Evolutionary conservation across 2,797 vertebrate species (phyloP).

Genomic region (Lutjanus argentimaculatus): DNA sequence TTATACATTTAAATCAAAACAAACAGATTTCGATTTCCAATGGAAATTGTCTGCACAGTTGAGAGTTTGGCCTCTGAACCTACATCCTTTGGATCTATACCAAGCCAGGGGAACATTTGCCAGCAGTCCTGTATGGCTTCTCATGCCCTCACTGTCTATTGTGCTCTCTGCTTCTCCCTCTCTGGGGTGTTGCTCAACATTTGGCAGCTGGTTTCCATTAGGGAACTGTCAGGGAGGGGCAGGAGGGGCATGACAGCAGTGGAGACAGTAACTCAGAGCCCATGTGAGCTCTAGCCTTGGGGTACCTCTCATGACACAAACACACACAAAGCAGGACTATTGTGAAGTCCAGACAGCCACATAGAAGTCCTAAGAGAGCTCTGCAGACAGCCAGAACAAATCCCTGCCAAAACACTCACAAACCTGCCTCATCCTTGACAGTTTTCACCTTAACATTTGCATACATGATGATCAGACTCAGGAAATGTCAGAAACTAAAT

Average conservation of each 20-base stretch:
- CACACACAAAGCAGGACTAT: constrained; percentile 33
- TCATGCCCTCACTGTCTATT: constrained; percentile 47
- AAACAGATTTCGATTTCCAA: neutral
- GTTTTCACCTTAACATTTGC: neutral
- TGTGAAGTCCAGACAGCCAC: constrained; percentile 11
- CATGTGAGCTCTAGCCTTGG: constrained; percentile 38
- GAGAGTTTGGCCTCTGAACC: constrained; percentile 1
- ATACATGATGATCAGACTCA: neutral
- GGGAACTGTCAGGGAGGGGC: constrained; percentile 56
- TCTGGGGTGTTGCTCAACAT: constrained; percentile 62
- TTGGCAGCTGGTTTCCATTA: constrained; percentile 79
- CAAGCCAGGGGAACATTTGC: neutral
- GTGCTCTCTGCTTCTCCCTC: constrained; percentile 36
- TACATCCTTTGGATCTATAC: neutral
- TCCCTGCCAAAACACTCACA: constrained; percentile 5
- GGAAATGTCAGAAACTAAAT: constrained; percentile 7
- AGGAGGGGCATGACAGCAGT: constrained; percentile 56
- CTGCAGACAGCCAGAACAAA: constrained; percentile 8
- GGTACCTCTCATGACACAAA: constrained; percentile 50
- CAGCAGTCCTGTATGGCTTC: constrained; percentile 25
- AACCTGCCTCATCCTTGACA: constrained; percentile 6
- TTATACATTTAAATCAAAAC: neutral
- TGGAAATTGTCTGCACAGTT: neutral
- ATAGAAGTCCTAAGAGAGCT: neutral
- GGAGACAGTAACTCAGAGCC: constrained; percentile 58